phyloP scores from a whole-genome alignment of 2,797 vertebrate genomes.

The Pipistrellus pipistrellus region DNA sequence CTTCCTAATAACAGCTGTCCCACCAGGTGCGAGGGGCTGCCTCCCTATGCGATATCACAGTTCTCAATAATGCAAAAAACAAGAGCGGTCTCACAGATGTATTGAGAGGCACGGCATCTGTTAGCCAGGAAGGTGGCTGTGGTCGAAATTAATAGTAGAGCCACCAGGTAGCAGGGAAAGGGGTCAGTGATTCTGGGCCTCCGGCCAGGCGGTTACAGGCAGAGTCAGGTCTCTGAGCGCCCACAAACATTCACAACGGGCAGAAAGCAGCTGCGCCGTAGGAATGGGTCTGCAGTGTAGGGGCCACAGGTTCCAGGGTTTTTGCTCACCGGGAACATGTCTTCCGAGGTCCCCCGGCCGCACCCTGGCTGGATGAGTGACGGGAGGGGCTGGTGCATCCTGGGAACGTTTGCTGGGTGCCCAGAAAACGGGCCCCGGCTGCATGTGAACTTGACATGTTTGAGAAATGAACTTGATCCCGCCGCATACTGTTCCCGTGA shows the following conservation, averaged over 20 bases:
- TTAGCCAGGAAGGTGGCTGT: not conserved
- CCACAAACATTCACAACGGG: not conserved
- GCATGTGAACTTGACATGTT: conserved; percentile 80
- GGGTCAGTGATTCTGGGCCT: not conserved
- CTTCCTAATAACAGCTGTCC: not conserved
- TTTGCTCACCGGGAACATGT: not conserved
- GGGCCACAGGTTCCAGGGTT: not conserved
- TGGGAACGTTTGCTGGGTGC: conserved; percentile 84
- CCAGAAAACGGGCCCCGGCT: conserved; percentile 83
- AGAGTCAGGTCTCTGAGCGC: not conserved
- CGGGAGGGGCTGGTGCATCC: not conserved
- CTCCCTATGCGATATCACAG: not conserved
- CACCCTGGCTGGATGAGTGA: not conserved
- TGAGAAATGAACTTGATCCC: conserved; percentile 88
- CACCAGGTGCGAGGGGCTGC: not conserved
- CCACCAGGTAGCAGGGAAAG: not conserved
- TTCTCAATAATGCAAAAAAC: not conserved
- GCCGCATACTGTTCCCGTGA: conserved; percentile 86
- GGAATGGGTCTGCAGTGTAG: not conserved
- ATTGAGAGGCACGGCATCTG: conserved; percentile 11
- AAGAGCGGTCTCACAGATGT: not conserved
- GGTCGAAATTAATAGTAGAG: not conserved
- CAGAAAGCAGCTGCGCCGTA: not conserved
- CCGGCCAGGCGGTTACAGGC: too few relatives aligned
- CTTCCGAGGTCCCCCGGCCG: fast-evolving